phyloP scores from a whole-genome alignment of 2,888 invertebrate genomes.

The Apoda limacodes region DNA sequence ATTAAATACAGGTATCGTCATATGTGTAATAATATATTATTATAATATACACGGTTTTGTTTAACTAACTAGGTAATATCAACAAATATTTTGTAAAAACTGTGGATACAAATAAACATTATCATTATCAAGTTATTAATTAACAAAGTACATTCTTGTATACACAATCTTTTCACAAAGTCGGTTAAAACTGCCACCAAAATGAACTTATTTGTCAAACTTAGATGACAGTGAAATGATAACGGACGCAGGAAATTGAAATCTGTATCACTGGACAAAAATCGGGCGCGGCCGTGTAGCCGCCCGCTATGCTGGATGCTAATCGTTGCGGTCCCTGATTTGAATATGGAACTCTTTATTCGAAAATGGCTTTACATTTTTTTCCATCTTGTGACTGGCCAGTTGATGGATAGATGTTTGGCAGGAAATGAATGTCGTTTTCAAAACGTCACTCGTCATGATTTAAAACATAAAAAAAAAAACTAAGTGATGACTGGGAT shows the following conservation, averaged over 20 bases:
- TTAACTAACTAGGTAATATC: no score
- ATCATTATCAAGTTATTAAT: no score
- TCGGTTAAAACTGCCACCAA: no score
- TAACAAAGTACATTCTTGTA: no score
- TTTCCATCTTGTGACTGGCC: constrained; percentile 29
- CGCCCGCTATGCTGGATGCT: constrained; percentile 57
- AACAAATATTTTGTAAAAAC: no score
- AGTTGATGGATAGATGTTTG: constrained; percentile 37
- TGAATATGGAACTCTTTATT: constrained; percentile 57
- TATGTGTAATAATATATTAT: no score
- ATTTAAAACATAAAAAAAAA: constrained; percentile 7
- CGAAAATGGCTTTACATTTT: constrained; percentile 38
- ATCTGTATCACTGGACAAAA: constrained; percentile 63
- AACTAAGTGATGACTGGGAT: no score
- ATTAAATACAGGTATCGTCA: no score
- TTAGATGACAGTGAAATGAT: constrained; percentile 53
- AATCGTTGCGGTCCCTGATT: constrained; percentile 51
- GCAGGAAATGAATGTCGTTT: constrained; percentile 40
- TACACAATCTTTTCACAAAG: no score
- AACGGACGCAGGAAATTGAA: constrained; percentile 65
- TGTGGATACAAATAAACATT: no score
- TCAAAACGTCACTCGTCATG: constrained; percentile 13
- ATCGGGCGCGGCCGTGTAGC: constrained; percentile 37
- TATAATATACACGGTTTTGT: no score
- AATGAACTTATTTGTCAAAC: constrained; percentile 68